Base-by-base conservation (phyloP, 2,113 vertebrate species). In the Thomomys bottae region DNA sequence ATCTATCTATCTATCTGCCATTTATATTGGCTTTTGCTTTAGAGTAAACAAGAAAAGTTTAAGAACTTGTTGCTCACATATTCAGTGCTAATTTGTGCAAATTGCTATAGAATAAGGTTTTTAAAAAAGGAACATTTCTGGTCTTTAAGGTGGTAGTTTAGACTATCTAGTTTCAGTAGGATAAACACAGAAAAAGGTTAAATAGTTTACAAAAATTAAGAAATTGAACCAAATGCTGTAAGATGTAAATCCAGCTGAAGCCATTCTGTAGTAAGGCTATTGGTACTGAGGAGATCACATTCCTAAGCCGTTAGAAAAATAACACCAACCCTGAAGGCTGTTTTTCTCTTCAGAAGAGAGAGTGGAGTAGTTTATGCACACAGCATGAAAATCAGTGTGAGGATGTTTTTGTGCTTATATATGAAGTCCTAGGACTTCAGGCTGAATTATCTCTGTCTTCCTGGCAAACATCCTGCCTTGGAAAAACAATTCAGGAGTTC, bases 381-480 rank as follows among this genome's bases (percentile, higher is more conserved):
- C 21, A 80, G 28, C 59, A 34, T 54, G 38, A 79, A 79, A 68
- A 42, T 70, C 21, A 80, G 28, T 40, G 20, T 54, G n/a, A 79
- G 78, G 73, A 42, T 70, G 32, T 42, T 92, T 95, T 79, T 82
- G 42, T 90, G 34, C 71, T 96, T 76, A 91, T 45, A 71, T 84
- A 42, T 14, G 2, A 92, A 91, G 32, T 67, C 32, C 80, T 81
- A 75, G 38, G 61, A 59, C 24, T 83, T 80, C 34, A 73, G 76
- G 61, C 63, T 87, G 42, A 94, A 94, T 73, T 87, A 67, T 68
- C 59, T 5, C n/a, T 86, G 40, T 28, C 14, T 72, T 28, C 36
- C n/a, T 80, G 63, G 71, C 40, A 88, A 92, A 90, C n/a, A 54
- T 36, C 70, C 12, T 66, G 11, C 64, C 40, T 84, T 94, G 34